Conservation (phyloP, 2,888 invertebrate genomes). For the Pantelozetes paolii region DNA sequence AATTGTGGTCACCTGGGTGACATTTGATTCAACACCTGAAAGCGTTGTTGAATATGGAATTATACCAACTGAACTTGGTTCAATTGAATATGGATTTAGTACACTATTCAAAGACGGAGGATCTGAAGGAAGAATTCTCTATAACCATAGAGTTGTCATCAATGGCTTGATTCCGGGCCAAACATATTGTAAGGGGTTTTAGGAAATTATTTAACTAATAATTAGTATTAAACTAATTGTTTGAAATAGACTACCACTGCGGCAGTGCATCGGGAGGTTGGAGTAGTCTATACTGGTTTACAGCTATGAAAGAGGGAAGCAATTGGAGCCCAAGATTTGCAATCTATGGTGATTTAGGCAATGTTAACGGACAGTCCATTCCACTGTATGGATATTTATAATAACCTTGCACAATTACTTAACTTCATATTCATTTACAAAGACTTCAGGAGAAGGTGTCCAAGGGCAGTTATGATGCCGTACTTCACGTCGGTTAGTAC, state of each 20-base stretch:
- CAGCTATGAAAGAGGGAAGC: constrained; percentile 48
- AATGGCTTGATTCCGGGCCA: constrained; percentile 44
- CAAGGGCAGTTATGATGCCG: constrained; percentile 37
- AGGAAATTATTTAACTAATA: not conserved
- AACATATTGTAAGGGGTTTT: constrained; percentile 35
- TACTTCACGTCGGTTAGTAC: constrained; percentile 39
- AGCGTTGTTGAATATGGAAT: constrained; percentile 48
- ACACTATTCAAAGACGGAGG: constrained; percentile 70
- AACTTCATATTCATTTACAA: not conserved
- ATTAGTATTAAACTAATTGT: constrained; percentile 42
- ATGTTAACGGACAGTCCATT: constrained; percentile 40
- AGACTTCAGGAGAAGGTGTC: constrained; percentile 38
- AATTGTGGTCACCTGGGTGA: constrained; percentile 50
- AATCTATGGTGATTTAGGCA: constrained; percentile 52
- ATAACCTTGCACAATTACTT: no score
- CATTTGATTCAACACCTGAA: constrained; percentile 45
- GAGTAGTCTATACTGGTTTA: constrained; percentile 51
- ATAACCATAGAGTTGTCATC: constrained; percentile 70
- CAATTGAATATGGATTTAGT: constrained; percentile 40
- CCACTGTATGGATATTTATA: no score
- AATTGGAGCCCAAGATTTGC: constrained; percentile 49
- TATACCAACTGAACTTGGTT: constrained; percentile 26
- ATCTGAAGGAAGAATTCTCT: constrained; percentile 61
- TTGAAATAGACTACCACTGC: constrained; percentile 48
- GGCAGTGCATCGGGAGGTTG: constrained; percentile 48